A percentile compares a stretch with the other conserved stretches of the same genome.
phyloP scores from a whole-genome alignment of 2,113 vertebrate genomes.

The Strix aluco region DNA sequence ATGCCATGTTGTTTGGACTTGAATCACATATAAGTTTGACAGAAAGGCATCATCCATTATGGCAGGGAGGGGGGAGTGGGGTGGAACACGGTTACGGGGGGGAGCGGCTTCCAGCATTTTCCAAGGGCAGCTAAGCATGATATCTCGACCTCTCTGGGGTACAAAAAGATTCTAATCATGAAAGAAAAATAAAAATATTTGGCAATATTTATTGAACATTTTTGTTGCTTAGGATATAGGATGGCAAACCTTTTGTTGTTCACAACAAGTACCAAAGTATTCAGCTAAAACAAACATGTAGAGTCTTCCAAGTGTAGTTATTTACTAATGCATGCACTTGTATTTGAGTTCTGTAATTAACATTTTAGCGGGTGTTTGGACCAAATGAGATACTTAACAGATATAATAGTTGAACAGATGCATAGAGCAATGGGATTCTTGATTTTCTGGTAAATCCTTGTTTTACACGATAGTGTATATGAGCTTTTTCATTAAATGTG shows the following conservation, averaged over 20 bases:
- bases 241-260: not conserved
- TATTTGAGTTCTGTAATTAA: conserved; percentile 59
- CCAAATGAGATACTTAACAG: conserved; percentile 9
- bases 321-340: not conserved
- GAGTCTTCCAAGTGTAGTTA: not conserved
- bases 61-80: not conserved
- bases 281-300: not conserved
- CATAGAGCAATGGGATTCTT: not conserved
- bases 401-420: not conserved
- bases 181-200: not conserved
- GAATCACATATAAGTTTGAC: conserved; percentile 45
- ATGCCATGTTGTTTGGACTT: conserved; percentile 40
- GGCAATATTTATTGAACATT: not conserved
- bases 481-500: not conserved
- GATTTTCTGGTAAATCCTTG: conserved; percentile 1
- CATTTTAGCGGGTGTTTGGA: conserved; percentile 27
- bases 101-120: not conserved
- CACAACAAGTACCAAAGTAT: not conserved
- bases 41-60: not conserved
- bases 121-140: not conserved
- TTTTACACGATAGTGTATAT: not conserved
- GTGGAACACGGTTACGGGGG: not conserved
- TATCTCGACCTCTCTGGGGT: not conserved
- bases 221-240: not conserved
- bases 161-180: not conserved